These are phyloP conservation scores for Trichonephila clavipes DNA, from an alignment of 1,140 invertebrate genomes.

Conservation along the genomic window DNA sequence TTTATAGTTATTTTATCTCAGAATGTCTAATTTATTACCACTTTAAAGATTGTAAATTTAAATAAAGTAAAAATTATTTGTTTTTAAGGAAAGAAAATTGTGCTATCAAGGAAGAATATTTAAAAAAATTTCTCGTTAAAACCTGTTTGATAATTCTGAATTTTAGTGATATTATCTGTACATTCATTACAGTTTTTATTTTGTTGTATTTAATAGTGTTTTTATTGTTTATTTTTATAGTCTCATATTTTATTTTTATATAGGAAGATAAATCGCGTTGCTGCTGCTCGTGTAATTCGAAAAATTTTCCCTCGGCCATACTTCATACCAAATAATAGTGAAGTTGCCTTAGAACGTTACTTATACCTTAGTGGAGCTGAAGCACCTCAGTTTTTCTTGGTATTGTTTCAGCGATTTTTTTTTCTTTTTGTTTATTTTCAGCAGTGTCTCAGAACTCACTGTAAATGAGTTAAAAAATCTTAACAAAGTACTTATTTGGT, in stretches of 20 bases:
- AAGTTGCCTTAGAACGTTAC: conserved; percentile 87
- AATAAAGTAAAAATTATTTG: too few relatives aligned
- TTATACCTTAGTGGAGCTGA: conserved; percentile 86
- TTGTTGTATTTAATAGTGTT: background rate
- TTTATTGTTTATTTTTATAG: conserved; percentile 19
- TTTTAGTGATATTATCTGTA: background rate
- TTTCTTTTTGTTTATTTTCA: background rate
- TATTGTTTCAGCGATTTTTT: conserved; percentile 78
- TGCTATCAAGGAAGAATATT: too few relatives aligned
- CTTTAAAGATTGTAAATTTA: too few relatives aligned
- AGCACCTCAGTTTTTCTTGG: conserved; percentile 84
- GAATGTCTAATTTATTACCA: too few relatives aligned
- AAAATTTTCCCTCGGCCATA: conserved; percentile 84
- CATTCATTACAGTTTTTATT: background rate
- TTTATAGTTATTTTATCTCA: too few relatives aligned
- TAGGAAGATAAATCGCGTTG: conserved; percentile 88
- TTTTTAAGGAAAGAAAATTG: too few relatives aligned
- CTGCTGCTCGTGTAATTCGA: conserved; percentile 85
- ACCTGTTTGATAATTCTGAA: background rate
- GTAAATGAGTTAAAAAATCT: background rate
- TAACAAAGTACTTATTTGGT: background rate
- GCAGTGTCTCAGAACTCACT: background rate
- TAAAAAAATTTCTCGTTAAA: background rate
- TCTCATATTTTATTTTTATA: conserved; percentile 74
- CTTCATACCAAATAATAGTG: conserved; percentile 84